Evolutionary conservation across 2,113 vertebrate species (phyloP), one percentile per base, ranked within the genome.

Genomic region (Neodontobutis hainanensis): DNA sequence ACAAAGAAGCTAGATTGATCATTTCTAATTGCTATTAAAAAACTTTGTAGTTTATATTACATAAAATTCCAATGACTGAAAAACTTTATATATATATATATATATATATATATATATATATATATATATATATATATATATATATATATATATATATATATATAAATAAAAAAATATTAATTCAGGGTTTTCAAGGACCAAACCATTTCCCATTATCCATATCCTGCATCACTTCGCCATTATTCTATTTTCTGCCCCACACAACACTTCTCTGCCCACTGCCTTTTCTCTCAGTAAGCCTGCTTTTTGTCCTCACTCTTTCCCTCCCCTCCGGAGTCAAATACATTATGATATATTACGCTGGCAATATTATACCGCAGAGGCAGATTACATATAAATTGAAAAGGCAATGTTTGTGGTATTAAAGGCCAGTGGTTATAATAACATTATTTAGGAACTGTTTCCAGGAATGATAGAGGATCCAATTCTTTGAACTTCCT

Each of bases 341-440:
- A 84, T 68, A 67, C 81, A 81, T 85, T 80, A 70, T 87, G 89
- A 91, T 90, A 90, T 91, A 92, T 91, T 80, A 79, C 34, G 38
- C 73, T 72, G 50, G 50, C 77, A 83, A 90, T 84, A 83, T 89
- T 87, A 86, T 73, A 75, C 77, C 10, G 61, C 77, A 75, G 77
- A 88, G 83, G 83, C 80, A 90, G 87, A 90, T 91, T 88, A 88
- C 85, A 82, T 80, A 87, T 79, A 90, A 90, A 91, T 89, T 90
- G 87, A 92, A 92, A 90, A 88, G 86, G 85, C 87, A 89, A 91
- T 88, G 80, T 86, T 74, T 86, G 72, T 65, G 79, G 35, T 78
- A 80, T 84, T 70, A 90, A 90, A 88, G 79, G 85, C 66, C 86
- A 87, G 68, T 76, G 67, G 79, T 81, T 87, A 76, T 87, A 85